phyloP scores from a whole-genome alignment of 2,113 vertebrate species.

The Chloropsis cyanopogon region DNA sequence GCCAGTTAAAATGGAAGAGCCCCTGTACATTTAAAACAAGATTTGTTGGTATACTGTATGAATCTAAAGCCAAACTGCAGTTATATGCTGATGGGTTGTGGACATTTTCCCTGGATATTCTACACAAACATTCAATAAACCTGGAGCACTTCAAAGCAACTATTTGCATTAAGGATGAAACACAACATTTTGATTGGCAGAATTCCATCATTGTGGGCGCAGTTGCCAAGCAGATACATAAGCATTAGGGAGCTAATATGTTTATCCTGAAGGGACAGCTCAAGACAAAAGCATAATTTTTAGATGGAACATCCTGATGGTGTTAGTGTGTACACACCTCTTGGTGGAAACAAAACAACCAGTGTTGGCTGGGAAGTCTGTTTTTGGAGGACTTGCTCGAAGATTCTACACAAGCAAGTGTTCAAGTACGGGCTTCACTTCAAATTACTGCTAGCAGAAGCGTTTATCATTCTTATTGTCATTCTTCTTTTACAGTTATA shows the following conservation, averaged over 20 bases:
- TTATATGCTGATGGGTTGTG: constrained; percentile 24
- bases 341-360: constrained; percentile 46
- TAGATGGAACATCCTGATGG: constrained; percentile 16
- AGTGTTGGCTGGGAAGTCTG: constrained; percentile 19
- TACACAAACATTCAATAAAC: constrained; percentile 64
- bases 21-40: background rate
- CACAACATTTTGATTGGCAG: constrained; percentile 63
- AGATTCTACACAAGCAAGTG: background rate
- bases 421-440: background rate
- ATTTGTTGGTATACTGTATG: background rate
- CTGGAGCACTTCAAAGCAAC: constrained; percentile 64
- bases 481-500: background rate
- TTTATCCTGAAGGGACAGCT: constrained; percentile 50
- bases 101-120: constrained; percentile 59
- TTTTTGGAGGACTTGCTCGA: background rate
- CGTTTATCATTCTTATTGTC: background rate
- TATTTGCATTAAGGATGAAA: constrained; percentile 66
- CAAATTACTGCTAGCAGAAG: background rate
- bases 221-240: constrained; percentile 54
- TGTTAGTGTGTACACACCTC: background rate
- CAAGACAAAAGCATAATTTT: constrained; percentile 50
- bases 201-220: constrained; percentile 52
- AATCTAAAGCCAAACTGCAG: constrained; percentile 45
- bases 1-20: background rate
- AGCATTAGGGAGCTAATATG: constrained; percentile 36